Evolutionary conservation across 2,113 vertebrate species (phyloP), one percentile per base, ranked within the genome.

Genomic region (Cromileptes altivelis): DNA sequence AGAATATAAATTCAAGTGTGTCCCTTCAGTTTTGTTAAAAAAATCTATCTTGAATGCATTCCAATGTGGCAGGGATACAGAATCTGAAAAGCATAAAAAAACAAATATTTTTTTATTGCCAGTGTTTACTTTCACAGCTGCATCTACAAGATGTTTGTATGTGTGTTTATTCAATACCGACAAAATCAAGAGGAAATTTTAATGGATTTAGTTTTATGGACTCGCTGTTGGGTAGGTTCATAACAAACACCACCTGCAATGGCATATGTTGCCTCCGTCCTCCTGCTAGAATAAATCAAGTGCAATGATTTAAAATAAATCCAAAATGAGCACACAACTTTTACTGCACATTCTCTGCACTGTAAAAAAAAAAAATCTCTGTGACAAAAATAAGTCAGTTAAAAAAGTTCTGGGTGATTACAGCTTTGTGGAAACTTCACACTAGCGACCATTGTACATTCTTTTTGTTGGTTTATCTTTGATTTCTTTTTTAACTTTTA

Each of bases 171-270:
- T 73, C 15, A 52, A 37, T 63, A 33, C 5, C 0, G 19, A 82
- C 52, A 64, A 60, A 84, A 73, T 79, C 11, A 60, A 67, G 62
- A 56, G 25, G 52, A 68, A 19, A 81, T 78, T 53, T 61, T 55
- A 56, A 83, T 87, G 68, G 78, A 80, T 91, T 57, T 61, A 7
- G 68, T 85, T 88, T 89, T 78, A 71, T 75, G 40, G 80, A 71
- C 70, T 74, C 80, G 55, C 73, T 80, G 49, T 79, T n/a, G 62
- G 62, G 65, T 23, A 50, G 58, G 60, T 88, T 79, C 42, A 74
- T 53, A 81, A 89, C 85, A 80, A 89, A 91, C 81, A 83, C 57
- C 89, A 89, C 89, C 91, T 92, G 89, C 68, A 80, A 62, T 15
- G 56, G 45, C 84, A 85, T 87, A 87, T 91, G 85, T 40, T 80